Conservation (phyloP, 2,888 invertebrate genomes). For the Coenonympha glycerion region DNA sequence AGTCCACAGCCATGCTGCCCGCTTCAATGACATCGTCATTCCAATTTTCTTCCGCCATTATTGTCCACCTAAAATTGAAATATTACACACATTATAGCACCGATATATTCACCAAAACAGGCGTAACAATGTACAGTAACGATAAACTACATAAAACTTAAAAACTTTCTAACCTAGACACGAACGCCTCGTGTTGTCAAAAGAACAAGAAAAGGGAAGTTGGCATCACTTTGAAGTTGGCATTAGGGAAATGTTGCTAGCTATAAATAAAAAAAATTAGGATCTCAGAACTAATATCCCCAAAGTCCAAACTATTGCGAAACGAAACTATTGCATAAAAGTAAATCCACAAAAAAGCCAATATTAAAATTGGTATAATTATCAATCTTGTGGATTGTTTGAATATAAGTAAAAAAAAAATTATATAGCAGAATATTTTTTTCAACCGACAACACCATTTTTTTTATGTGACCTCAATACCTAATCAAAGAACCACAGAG, state of each 20-base stretch:
- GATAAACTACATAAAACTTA: neutral
- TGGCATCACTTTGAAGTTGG: constrained; percentile 29
- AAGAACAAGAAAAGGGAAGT: constrained; percentile 72
- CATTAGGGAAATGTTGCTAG: constrained; percentile 20
- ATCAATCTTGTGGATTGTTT: too few species aligned
- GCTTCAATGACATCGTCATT: constrained; percentile 73
- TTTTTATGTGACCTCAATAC: too few species aligned
- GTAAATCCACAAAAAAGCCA: too few species aligned
- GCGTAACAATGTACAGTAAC: neutral
- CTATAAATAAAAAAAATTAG: constrained; percentile 5
- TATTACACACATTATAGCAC: constrained; percentile 12
- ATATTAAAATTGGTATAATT: too few species aligned
- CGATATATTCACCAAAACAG: constrained; percentile 5
- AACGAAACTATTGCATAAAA: too few species aligned
- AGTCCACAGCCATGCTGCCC: constrained; percentile 71
- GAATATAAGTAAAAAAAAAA: too few species aligned
- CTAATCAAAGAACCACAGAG: too few species aligned
- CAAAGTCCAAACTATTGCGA: too few species aligned
- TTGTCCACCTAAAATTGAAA: constrained; percentile 50
- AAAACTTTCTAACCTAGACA: constrained; percentile 1
- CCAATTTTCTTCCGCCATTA: constrained; percentile 75
- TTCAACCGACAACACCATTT: too few species aligned
- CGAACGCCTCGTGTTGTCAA: constrained; percentile 69
- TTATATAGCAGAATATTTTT: too few species aligned
- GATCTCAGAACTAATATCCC: too few species aligned